Percentiles rank a stretch among this genome's conserved stretches.
phyloP scores from a whole-genome alignment of 2,113 vertebrate species.

The Pyxicephalus adspersus region DNA sequence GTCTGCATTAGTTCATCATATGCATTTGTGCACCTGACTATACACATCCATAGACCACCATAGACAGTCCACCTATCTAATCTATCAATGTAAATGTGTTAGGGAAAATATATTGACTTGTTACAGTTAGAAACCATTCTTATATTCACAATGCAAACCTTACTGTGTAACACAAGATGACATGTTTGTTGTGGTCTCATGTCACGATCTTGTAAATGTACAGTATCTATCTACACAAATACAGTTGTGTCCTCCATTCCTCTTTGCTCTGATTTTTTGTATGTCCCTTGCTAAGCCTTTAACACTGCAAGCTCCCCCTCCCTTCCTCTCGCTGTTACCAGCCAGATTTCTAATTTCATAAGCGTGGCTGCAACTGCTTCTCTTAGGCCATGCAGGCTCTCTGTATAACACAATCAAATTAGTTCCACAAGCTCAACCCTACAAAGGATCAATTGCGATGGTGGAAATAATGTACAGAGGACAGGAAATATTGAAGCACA shows the following conservation, averaged over 20 bases:
- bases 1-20: too few species aligned
- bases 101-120: too few species aligned
- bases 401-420: conserved; percentile 47
- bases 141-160: too few species aligned
- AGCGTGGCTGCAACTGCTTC: conserved; percentile 49
- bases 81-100: too few species aligned
- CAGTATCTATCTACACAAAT: background rate
- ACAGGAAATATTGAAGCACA: conserved; percentile 25
- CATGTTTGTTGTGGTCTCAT: too few species aligned
- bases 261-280: background rate
- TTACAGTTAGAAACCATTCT: too few species aligned
- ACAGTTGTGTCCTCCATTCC: conserved; percentile 8
- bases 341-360: conserved; percentile 55
- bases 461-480: conserved; percentile 23
- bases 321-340: conserved; percentile 38
- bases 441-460: conserved; percentile 6
- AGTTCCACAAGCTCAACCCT: conserved; percentile 6
- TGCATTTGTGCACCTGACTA: too few species aligned
- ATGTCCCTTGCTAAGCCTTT: background rate
- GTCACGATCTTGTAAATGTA: background rate
- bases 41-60: too few species aligned
- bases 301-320: conserved; percentile 5
- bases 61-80: too few species aligned
- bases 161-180: too few species aligned
- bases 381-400: conserved; percentile 14